phyloP scores from a whole-genome alignment of 2,888 invertebrate genomes.

The Amphipoea lucens region DNA sequence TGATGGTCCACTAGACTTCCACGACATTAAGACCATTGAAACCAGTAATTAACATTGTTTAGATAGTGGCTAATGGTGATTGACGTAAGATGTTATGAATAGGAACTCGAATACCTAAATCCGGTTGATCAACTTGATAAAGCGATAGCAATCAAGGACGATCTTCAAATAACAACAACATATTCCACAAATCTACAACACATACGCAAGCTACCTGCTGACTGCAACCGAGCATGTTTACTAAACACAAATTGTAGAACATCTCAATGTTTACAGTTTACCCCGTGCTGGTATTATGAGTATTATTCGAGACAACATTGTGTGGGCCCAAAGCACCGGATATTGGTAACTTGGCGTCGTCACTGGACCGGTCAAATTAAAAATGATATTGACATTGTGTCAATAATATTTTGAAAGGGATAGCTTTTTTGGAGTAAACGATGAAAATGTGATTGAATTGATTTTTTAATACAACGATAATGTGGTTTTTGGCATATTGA shows the following conservation, averaged over 20 bases:
- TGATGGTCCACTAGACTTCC: neutral
- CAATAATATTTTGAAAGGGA: conserved; percentile 24
- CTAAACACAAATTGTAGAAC: conserved; percentile 45
- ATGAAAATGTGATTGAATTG: conserved; percentile 1
- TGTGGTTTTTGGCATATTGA: neutral
- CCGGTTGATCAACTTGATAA: neutral
- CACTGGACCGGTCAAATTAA: conserved; percentile 41
- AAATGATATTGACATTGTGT: conserved; percentile 35
- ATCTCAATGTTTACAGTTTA: conserved; percentile 26
- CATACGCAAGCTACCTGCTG: neutral
- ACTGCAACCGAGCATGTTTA: conserved; percentile 15
- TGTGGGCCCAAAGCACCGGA: conserved; percentile 69
- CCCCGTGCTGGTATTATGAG: conserved; percentile 50
- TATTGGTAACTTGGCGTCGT: conserved; percentile 60
- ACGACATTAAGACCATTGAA: neutral
- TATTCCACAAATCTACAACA: conserved; percentile 7
- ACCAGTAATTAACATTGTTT: neutral
- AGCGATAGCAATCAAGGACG: neutral
- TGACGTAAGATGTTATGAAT: neutral
- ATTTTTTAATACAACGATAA: neutral
- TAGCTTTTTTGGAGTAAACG: neutral
- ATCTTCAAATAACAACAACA: conserved; percentile 6
- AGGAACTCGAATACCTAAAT: neutral
- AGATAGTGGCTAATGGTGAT: neutral
- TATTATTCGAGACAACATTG: conserved; percentile 71